Conservation (phyloP, 2,888 invertebrate genomes). For the Drosophila mayaguana region DNA sequence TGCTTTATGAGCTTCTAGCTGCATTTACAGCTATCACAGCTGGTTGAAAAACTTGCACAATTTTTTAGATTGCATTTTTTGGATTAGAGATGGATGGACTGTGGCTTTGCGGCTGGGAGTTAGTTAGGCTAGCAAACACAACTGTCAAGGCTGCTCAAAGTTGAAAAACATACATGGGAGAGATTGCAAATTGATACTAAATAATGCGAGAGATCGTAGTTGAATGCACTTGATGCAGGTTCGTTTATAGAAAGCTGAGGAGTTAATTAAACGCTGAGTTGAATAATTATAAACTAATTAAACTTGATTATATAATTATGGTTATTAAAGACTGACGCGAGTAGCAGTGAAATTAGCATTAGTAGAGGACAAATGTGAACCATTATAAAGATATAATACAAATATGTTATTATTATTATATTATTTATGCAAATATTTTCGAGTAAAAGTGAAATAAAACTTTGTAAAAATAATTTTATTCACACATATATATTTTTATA, state of each 20-base stretch:
- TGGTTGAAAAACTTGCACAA: not conserved
- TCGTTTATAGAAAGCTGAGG: constrained; percentile 2
- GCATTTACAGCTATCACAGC: constrained; percentile 15
- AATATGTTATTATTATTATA: too few relatives aligned
- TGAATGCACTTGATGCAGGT: not conserved
- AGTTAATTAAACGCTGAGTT: constrained; percentile 14
- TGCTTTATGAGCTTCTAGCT: constrained; percentile 33
- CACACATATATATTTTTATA: too few relatives aligned
- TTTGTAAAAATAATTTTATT: not conserved
- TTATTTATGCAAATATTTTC: too few relatives aligned
- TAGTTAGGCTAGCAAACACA: constrained; percentile 32
- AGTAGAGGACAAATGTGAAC: too few relatives aligned
- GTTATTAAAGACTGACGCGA: not conserved
- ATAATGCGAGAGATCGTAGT: constrained; percentile 4
- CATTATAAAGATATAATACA: too few relatives aligned
- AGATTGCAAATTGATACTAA: constrained; percentile 1
- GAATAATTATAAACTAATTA: constrained; percentile 1
- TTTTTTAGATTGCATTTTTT: not conserved
- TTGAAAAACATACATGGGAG: too few relatives aligned
- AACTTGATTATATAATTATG: not conserved
- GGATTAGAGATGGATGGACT: not conserved
- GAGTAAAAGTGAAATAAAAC: not conserved
- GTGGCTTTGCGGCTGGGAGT: constrained; percentile 5
- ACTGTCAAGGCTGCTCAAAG: constrained; percentile 27
- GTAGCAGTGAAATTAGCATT: too few relatives aligned